Conservation (phyloP, 1,140 invertebrate genomes). For the Drosophila triauraria region DNA sequence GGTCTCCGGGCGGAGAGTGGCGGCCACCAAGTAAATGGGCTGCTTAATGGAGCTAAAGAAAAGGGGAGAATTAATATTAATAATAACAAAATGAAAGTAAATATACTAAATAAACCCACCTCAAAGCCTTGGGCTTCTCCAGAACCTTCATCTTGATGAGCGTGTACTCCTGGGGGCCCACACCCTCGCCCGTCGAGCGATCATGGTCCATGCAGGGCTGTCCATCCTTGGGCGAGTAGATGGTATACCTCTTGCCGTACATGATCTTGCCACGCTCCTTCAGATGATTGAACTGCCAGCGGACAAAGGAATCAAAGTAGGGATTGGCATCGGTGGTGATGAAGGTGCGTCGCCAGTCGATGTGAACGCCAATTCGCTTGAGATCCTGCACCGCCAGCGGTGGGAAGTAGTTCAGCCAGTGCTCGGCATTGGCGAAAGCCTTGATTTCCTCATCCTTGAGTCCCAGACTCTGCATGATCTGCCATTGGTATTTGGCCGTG, state of each 20-base stretch:
- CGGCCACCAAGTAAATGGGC: conserved; percentile 91
- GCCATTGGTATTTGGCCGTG: conserved; percentile 97
- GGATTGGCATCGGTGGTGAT: conserved; percentile 99
- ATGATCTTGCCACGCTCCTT: conserved; percentile 95
- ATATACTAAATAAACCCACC: conserved; percentile 84
- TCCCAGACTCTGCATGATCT: conserved; percentile 98
- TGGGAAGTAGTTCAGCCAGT: conserved; percentile 99
- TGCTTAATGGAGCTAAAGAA: conserved; percentile 56
- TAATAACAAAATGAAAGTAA: too few relatives aligned
- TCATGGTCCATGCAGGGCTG: conserved; percentile 99
- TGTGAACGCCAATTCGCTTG: conserved; percentile 94
- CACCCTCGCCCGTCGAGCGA: conserved; percentile 97
- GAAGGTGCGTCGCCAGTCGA: conserved; percentile 98
- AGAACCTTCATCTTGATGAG: conserved; percentile 97
- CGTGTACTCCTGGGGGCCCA: conserved; percentile 99
- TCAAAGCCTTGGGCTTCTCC: conserved; percentile 90
- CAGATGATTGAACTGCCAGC: conserved; percentile 98
- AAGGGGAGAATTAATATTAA: too few relatives aligned
- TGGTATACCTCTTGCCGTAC: conserved; percentile 99
- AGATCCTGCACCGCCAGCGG: conserved; percentile 95
- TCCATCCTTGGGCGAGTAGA: conserved; percentile 98
- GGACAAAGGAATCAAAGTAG: conserved; percentile 98
- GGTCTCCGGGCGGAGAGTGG: conserved; percentile 99
- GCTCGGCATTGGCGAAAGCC: conserved; percentile 94
- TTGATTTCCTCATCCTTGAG: conserved; percentile 96